Base-by-base conservation (phyloP, 1,140 invertebrate species). In the Neelides sp. region DNA sequence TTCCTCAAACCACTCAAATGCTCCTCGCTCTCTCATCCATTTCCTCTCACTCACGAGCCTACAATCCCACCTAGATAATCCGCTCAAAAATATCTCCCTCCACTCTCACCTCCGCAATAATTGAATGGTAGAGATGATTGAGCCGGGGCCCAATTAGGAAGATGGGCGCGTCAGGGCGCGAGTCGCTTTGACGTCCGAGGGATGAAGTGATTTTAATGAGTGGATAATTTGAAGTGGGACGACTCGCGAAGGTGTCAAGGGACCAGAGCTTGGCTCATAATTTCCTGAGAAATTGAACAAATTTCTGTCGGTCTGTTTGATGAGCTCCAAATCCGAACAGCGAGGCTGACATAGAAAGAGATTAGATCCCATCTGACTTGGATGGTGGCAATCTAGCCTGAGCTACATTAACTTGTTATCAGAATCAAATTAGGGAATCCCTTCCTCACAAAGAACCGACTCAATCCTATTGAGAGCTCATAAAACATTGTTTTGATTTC, bases 371-470 rank as follows among this genome's bases (percentile, higher is more conserved):
- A 54, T 46, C 41, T 46, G 32, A 50, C 45, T 54, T 50, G 49
- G 52, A 54, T 54, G 47, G 52, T 45, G 41, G 24, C 48, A 54
- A 54, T 54, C 48, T 44, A 57, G 55, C 48, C 50, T 28, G 42
- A 54, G 44, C 41, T 52, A 50, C 55, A 57, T 57, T 57, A 57
- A 57, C 55, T 57, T 50, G 55, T 57, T 57, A 57, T 57, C 55
- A 57, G 54, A 57, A 57, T 57, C 55, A 54, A 57, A 57, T 57
- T 57, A 57, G 44, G 42, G 24, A 46, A n/a, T 54, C 42, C 35
- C 42, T 40, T 27, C 42, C 17, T 45, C 26, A 32, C 42, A 36
- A 51, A 51, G 26, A 42, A 43, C 35, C 42, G 39, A 34, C 32
- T 36, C 48, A 49, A 49, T 49, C 48, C 48, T 41, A 49, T 49